phyloP scores from a whole-genome alignment of 64 coral and sea anemone genomes.

The Pachyseris speciosa region DNA sequence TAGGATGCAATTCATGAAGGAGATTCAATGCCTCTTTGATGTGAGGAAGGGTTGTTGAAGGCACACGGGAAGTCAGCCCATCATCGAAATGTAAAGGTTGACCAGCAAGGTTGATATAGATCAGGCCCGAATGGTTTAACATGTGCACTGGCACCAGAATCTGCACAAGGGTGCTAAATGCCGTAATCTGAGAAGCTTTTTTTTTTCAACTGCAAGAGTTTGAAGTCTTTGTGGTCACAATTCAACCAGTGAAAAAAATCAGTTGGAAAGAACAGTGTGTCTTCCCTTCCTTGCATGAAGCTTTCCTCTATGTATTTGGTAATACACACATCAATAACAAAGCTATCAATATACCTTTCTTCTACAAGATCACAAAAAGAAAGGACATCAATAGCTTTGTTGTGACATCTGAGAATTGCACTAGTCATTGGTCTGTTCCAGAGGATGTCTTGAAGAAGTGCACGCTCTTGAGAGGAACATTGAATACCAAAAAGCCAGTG shows the following conservation, averaged over 20 bases:
- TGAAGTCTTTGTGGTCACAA: constrained; percentile 9
- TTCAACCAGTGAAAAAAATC: constrained; percentile 64
- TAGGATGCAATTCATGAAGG: not conserved
- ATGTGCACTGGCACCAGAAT: constrained; percentile 63
- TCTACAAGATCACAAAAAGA: constrained; percentile 36
- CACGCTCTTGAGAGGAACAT: not conserved
- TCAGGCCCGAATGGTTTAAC: constrained; percentile 65
- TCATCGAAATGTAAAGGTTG: constrained; percentile 65
- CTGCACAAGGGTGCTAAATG: constrained; percentile 18
- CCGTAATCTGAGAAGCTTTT: not conserved
- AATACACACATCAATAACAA: no score
- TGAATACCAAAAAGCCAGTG: not conserved
- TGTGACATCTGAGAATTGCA: not conserved
- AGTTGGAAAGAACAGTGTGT: constrained; percentile 53
- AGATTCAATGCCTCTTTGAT: constrained; percentile 9
- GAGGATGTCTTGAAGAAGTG: not conserved
- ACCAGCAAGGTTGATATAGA: constrained; percentile 51
- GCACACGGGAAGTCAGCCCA: constrained; percentile 10
- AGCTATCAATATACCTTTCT: no score
- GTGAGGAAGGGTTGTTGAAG: not conserved
- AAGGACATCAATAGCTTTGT: constrained; percentile 46
- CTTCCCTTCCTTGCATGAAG: not conserved
- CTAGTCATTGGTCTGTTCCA: constrained; percentile 31
- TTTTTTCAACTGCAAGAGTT: not conserved
- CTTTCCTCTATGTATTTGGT: constrained; percentile 55